These are phyloP conservation scores for Caranx ignobilis DNA, from an alignment of 2,113 vertebrate species.

Conservation along the genomic window DNA sequence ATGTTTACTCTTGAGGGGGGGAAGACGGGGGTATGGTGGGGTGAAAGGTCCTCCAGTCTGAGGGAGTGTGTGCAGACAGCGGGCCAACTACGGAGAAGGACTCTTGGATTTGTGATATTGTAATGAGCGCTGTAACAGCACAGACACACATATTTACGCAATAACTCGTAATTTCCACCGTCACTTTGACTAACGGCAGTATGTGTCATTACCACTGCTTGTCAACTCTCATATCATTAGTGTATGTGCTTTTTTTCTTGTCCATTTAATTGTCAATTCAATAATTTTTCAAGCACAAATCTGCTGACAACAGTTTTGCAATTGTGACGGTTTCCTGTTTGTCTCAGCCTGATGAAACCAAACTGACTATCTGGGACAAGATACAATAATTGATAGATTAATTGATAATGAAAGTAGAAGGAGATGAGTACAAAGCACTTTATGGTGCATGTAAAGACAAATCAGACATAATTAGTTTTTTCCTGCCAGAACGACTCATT, in stretches of 20 bases:
- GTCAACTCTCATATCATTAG: too few relatives aligned
- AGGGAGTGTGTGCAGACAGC: constrained; percentile 30
- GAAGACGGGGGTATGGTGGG: constrained; percentile 39
- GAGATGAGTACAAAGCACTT: neutral
- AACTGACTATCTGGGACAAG: neutral
- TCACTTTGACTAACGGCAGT: neutral
- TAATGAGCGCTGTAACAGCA: neutral
- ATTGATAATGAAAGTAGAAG: neutral
- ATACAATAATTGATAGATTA: neutral
- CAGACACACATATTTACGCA: neutral
- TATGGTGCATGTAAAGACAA: neutral
- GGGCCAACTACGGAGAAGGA: neutral
- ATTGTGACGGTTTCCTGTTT: neutral
- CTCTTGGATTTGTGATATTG: constrained; percentile 20
- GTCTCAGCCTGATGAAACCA: neutral
- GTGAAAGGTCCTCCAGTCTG: constrained; percentile 57
- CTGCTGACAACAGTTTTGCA: too few relatives aligned
- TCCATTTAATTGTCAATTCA: too few relatives aligned
- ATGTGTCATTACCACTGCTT: neutral
- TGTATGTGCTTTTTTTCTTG: too few relatives aligned
- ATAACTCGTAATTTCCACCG: neutral
- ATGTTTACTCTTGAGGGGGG: constrained; percentile 75
- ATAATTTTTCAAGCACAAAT: too few relatives aligned
- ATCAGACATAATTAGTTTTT: too few relatives aligned
- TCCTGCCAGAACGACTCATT: neutral